phyloP scores from a whole-genome alignment of 2,113 vertebrate species.

The Murina feae region DNA sequence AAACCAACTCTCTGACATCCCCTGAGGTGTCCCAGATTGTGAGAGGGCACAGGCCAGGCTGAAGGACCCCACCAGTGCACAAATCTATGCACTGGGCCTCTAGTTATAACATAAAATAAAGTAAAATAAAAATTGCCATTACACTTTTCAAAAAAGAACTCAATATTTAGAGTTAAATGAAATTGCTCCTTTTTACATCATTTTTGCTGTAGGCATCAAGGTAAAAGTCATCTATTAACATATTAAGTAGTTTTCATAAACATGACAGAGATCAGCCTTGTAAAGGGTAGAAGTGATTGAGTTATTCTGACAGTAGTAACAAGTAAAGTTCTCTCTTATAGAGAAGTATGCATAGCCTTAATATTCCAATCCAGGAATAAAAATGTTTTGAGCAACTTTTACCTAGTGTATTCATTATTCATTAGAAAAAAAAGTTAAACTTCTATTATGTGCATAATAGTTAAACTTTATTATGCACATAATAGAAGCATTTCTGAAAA shows the following conservation, averaged over 20 bases:
- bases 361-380: not conserved
- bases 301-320: constrained; percentile 50
- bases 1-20: too few relatives aligned
- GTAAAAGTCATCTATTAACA: constrained; percentile 70
- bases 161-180: constrained; percentile 37
- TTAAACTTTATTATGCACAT: not conserved
- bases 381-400: constrained; percentile 29
- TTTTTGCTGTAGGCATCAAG: constrained; percentile 47
- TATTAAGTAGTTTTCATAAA: constrained; percentile 69
- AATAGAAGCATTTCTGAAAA: not conserved
- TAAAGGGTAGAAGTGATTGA: constrained; percentile 48
- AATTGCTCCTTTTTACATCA: constrained; percentile 57
- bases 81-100: too few relatives aligned
- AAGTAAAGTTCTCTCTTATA: constrained; percentile 31
- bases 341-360: not conserved
- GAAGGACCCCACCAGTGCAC: too few relatives aligned
- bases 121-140: not conserved
- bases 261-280: constrained; percentile 56
- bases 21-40: too few relatives aligned
- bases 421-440: constrained; percentile 18
- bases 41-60: too few relatives aligned
- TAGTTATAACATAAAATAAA: too few relatives aligned
- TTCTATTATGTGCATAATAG: not conserved
- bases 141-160: constrained; percentile 35
- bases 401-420: not conserved